Base-by-base conservation (phyloP, 2,113 vertebrate genomes). In the Anarrhichthys ocellatus region DNA sequence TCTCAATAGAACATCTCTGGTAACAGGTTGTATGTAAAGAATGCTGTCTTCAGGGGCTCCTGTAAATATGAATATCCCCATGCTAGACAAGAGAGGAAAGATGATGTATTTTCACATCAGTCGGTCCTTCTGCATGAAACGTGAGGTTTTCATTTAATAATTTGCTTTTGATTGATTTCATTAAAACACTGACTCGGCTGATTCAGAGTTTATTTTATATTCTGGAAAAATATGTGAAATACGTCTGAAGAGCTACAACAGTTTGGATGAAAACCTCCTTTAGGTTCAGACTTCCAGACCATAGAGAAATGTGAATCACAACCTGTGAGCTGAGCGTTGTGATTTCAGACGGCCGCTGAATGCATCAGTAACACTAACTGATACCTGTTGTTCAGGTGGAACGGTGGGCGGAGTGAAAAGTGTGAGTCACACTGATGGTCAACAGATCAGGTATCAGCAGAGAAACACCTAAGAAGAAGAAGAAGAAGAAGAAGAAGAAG, bases 361-460 rank as follows among this genome's bases (percentile, higher is more conserved):
- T 1, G 71, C 80, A 58, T 0, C 74, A 42, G 27, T 4, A 29
- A 5, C 62, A 62, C 67, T 17, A 85, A 38, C 24, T 44, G 80
- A 85, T 22, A 89, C 85, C 82, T 79, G 81, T 42, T 75, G 76
- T 65, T 46, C 56, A 81, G 76, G 80, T 74, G 36, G 3, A 29
- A 24, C 69, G 40, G 76, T 54, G 74, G 73, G 78, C 13, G 80
- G 87, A 73, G 11, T 3, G 7, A 58, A 15, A 27, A 6, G 54
- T 54, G n/a, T 24, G 56, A 58, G 62, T 40, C 61, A 64, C 5
- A 59, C 24, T 24, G 42, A 61, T 5, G 38, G 56, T 38, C 27
- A 71, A 52, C 34, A 73, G 79, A 66, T 88, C 87, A 86, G 70
- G 73, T 88, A 3, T 59, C 87, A 71, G 42, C 50, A 58, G 24